Percentiles rank a stretch among this genome's conserved stretches.
phyloP scores from a whole-genome alignment of 2,113 vertebrate genomes.

The Periophthalmodon schlosseri region DNA sequence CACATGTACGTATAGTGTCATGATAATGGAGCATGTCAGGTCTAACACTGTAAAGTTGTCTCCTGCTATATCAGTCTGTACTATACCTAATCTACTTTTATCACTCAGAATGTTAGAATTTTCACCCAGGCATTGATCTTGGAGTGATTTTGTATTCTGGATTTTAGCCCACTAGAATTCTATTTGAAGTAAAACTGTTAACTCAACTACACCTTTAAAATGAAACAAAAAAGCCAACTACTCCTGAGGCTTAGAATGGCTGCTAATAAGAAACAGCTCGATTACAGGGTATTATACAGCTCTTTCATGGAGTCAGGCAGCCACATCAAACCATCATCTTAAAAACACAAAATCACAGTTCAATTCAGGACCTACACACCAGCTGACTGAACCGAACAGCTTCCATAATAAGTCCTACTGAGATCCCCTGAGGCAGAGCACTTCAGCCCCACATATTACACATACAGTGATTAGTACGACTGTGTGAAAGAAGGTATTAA shows the following conservation, averaged over 20 bases:
- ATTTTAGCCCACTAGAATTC: no score
- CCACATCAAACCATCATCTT: conserved; percentile 27
- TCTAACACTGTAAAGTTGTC: no score
- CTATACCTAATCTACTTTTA: no score
- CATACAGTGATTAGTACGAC: conserved; percentile 35
- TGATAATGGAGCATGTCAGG: background rate
- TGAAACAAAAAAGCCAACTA: background rate
- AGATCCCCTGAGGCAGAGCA: conserved; percentile 28
- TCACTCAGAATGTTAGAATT: no score
- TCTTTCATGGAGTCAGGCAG: conserved; percentile 2
- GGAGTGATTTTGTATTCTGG: no score
- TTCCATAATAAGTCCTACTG: conserved; percentile 52
- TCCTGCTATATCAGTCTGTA: no score
- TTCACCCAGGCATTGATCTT: no score
- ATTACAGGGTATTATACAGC: background rate
- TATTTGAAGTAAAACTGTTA: no score
- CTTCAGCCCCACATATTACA: conserved; percentile 42
- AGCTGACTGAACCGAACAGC: conserved; percentile 46
- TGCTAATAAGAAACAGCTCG: conserved; percentile 11
- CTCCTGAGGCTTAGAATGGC: conserved; percentile 13
- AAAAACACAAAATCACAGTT: conserved; percentile 37
- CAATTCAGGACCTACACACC: conserved; percentile 27
- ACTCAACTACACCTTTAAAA: background rate
- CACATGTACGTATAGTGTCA: background rate
- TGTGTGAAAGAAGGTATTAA: conserved; percentile 24